Conservation (phyloP, 2,113 vertebrate species). For the Philantomba maxwellii region DNA sequence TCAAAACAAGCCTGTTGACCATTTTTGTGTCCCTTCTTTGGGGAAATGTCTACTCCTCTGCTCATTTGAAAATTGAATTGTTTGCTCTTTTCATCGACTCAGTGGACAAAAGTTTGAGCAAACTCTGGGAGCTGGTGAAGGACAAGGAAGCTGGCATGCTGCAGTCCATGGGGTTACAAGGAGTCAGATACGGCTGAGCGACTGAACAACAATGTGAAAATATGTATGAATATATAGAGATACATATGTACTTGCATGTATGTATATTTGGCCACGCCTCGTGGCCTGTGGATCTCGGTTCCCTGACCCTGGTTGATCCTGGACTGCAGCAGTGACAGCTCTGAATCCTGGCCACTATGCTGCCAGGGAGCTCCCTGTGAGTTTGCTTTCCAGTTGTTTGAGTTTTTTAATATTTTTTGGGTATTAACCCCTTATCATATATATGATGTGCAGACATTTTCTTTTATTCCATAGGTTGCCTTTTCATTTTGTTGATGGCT, state of each 20-base stretch:
- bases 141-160: background rate
- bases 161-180: background rate
- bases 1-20: background rate
- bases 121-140: background rate
- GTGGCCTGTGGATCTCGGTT: background rate
- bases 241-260: fast-evolving
- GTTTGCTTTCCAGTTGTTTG: background rate
- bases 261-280: background rate
- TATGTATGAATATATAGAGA: background rate
- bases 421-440: background rate
- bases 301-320: background rate
- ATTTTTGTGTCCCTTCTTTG: background rate
- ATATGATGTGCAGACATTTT: background rate
- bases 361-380: background rate
- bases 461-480: background rate
- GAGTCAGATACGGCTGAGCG: background rate
- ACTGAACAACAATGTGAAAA: background rate
- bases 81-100: background rate
- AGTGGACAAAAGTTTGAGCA: background rate
- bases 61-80: background rate
- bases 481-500: background rate
- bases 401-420: background rate
- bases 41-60: background rate
- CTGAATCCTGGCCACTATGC: background rate
- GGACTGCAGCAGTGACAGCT: background rate